phyloP scores from a whole-genome alignment of 2,113 vertebrate genomes.

The Phalacrocorax aristotelis region DNA sequence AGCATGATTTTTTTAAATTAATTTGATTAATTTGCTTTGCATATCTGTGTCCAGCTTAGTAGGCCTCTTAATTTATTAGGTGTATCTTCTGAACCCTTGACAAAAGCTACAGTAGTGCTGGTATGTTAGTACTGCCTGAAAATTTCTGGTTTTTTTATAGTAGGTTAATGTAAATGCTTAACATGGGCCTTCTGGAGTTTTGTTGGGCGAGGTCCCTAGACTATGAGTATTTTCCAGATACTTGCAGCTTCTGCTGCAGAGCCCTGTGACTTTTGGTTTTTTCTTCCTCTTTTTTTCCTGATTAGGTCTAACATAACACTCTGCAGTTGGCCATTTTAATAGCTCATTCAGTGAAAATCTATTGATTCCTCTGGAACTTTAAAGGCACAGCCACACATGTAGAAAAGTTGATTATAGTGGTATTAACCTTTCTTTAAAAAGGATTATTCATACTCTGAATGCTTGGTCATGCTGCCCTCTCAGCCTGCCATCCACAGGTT shows the following conservation, averaged over 20 bases:
- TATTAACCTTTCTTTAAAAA: neutral
- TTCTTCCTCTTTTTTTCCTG: neutral
- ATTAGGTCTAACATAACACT: neutral
- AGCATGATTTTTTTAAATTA: neutral
- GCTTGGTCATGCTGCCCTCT: neutral
- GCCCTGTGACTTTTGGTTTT: neutral
- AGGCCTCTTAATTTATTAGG: neutral
- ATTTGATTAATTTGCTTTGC: neutral
- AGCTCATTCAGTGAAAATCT: neutral
- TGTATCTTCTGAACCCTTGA: neutral
- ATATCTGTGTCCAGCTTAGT: neutral
- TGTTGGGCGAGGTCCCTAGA: neutral
- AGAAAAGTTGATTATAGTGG: neutral
- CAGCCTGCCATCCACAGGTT: neutral
- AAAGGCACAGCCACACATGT: neutral
- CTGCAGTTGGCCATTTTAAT: neutral
- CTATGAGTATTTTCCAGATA: neutral
- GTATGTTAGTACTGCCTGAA: neutral
- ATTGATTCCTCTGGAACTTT: neutral
- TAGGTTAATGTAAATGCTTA: accelerated
- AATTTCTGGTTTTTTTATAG: neutral
- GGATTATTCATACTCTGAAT: neutral
- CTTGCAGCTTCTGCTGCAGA: neutral
- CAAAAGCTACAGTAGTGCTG: neutral
- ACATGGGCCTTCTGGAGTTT: neutral